Base-by-base conservation (phyloP, 2,888 invertebrate species). In the Acleris laterana region DNA sequence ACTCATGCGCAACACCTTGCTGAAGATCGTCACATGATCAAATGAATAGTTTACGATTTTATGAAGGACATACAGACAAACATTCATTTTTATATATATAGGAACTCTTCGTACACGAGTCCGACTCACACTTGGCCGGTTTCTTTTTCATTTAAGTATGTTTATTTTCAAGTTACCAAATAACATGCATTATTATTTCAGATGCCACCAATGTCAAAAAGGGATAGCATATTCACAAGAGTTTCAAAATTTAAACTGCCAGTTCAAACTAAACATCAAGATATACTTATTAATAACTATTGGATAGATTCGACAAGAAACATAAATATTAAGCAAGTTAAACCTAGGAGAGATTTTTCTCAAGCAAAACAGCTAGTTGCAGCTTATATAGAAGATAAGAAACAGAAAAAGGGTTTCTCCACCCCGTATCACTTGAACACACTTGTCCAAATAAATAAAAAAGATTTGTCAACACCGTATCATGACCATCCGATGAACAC, bases 281-380 rank as follows among this genome's bases (percentile, higher is more conserved):
- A 46, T 9, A 6, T 6, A n/a, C 5, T 6, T 46, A 46, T 5
- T n/a, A 17, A n/a, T 16, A 5, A 5, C 46, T 16, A 16, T 46
- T 46, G 16, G 17, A n/a, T 6, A 46, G 17, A 46, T 46, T 6
- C 62, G 22, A 49, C 25, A 25, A 58, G 62, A n/a, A 67, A 49
- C 13, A 79, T 73, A 16, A 67, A 49, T 38, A 79, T 73, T 70
- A 74, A 75, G 51, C 81, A 84, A 50, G 84, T 88, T 0, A 50
- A 65, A 13, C 80, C 86, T 6, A 76, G 86, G 70, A 87, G 77
- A 78, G 83, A 88, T 44, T 88, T 86, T 63, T 74, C 80, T 2
- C 75, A 75, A 5, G 71, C 77, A 1, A 76, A 83, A 73, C 77
- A 79, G 59, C 76, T 87, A 11, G 82, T 83, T 1, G 71, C 76